These are phyloP conservation scores for Ormia ochracea DNA, from an alignment of 2,888 invertebrate species.

Conservation along the genomic window DNA sequence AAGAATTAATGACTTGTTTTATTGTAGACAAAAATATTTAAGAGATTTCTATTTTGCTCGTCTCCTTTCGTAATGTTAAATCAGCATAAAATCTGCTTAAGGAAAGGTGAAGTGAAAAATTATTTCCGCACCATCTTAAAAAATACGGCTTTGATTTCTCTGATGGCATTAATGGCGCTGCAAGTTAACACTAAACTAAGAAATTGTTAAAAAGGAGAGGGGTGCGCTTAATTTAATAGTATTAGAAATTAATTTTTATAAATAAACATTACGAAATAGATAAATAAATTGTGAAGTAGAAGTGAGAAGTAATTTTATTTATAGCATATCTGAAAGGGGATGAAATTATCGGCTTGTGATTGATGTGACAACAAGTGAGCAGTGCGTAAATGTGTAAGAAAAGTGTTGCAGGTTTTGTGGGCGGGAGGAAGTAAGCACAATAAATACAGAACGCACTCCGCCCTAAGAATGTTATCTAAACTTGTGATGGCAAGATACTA, in stretches of 20 bases:
- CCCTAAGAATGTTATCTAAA: constrained; percentile 25
- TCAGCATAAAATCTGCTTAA: constrained; percentile 59
- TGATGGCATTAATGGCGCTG: background rate
- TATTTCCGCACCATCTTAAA: too few species aligned
- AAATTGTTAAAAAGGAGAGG: background rate
- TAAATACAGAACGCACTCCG: background rate
- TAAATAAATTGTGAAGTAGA: constrained; percentile 3
- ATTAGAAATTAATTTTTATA: background rate
- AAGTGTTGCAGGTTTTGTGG: too few species aligned
- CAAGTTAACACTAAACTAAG: background rate
- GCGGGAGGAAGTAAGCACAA: background rate
- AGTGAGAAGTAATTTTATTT: constrained; percentile 19
- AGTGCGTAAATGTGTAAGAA: constrained; percentile 8
- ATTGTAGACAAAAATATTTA: background rate
- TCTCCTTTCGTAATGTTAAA: constrained; percentile 23
- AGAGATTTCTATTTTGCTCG: background rate
- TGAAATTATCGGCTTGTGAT: constrained; percentile 10
- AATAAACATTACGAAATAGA: background rate
- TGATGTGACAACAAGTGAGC: constrained; percentile 5
- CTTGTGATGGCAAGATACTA: background rate
- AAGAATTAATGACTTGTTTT: constrained; percentile 36
- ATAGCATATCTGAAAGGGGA: constrained; percentile 28
- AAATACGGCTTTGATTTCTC: constrained; percentile 28
- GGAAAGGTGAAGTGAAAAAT: background rate
- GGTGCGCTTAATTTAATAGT: background rate